Evolutionary conservation across 2,113 vertebrate species (phyloP).

Genomic region (Amphiprion ocellaris): DNA sequence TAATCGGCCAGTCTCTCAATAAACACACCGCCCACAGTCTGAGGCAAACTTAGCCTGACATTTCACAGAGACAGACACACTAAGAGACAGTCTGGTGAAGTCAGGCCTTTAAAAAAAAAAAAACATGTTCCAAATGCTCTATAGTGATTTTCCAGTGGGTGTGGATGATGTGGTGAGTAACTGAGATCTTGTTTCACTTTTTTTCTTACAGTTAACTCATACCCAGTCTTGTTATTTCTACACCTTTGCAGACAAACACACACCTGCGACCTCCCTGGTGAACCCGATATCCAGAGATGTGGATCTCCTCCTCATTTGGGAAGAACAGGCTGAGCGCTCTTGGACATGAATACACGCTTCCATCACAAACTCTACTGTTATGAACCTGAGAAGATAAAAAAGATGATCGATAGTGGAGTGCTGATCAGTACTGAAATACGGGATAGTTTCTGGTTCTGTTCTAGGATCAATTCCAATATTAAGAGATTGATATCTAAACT

Average conservation of each 20-base stretch:
- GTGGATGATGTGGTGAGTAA: not conserved
- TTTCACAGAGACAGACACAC: slow-evolving; percentile 33
- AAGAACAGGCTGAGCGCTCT: slow-evolving; percentile 95
- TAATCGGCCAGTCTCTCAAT: slow-evolving; percentile 97
- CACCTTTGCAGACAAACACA: slow-evolving; percentile 4
- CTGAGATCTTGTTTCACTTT: not conserved
- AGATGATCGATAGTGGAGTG: not conserved
- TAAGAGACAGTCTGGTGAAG: slow-evolving; percentile 3
- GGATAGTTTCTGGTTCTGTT: no score
- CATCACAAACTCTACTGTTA: slow-evolving; percentile 91
- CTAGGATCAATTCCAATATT: no score
- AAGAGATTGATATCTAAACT: no score
- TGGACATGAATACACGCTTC: slow-evolving; percentile 91
- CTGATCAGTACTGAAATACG: no score
- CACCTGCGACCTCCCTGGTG: slow-evolving; percentile 91
- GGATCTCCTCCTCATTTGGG: slow-evolving; percentile 95
- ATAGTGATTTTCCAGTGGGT: not conserved
- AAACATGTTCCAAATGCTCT: not conserved
- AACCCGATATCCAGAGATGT: slow-evolving; percentile 93
- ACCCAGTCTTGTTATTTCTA: not conserved
- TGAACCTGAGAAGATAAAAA: slow-evolving; percentile 86
- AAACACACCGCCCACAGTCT: slow-evolving; percentile 91
- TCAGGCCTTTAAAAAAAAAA: slow-evolving; percentile 1
- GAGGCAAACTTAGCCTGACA: slow-evolving; percentile 90
- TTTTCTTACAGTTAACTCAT: slow-evolving; percentile 1